Conservation (phyloP, 2,888 invertebrate genomes). For the Abrostola triplasia region DNA sequence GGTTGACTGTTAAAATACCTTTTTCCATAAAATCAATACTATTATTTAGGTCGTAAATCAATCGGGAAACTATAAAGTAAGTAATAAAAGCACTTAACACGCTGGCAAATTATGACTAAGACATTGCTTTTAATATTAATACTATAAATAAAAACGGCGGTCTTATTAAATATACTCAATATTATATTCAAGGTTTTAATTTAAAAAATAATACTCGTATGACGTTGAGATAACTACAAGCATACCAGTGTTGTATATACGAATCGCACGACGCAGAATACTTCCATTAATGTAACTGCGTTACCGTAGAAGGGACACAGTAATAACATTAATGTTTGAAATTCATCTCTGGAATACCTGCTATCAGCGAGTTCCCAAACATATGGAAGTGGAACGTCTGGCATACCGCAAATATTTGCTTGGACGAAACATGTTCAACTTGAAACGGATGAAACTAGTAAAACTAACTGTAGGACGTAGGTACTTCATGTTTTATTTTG, state of each 20-base stretch:
- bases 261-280: conserved; percentile 5
- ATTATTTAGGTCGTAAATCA: background rate
- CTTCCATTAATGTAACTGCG: conserved; percentile 19
- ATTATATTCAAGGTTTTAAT: no score
- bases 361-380: conserved; percentile 26
- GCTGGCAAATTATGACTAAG: background rate
- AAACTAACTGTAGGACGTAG: background rate
- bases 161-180: no score
- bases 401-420: conserved; percentile 40
- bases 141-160: background rate
- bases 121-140: background rate
- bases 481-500: no score
- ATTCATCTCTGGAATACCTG: conserved; percentile 47
- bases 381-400: conserved; percentile 15
- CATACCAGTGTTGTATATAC: conserved; percentile 9
- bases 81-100: conserved; percentile 1
- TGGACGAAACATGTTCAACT: conserved; percentile 17
- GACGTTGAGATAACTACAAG: background rate
- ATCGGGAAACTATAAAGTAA: background rate
- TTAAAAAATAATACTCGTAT: no score
- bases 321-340: conserved; percentile 51
- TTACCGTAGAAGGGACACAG: conserved; percentile 18
- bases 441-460: conserved; percentile 14
- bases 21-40: background rate
- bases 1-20: background rate